A percentile compares a stretch with the other conserved stretches of the same genome.
These are phyloP conservation scores for Agelaius tricolor DNA, from an alignment of 2,113 vertebrate genomes.

Conservation along the genomic window DNA sequence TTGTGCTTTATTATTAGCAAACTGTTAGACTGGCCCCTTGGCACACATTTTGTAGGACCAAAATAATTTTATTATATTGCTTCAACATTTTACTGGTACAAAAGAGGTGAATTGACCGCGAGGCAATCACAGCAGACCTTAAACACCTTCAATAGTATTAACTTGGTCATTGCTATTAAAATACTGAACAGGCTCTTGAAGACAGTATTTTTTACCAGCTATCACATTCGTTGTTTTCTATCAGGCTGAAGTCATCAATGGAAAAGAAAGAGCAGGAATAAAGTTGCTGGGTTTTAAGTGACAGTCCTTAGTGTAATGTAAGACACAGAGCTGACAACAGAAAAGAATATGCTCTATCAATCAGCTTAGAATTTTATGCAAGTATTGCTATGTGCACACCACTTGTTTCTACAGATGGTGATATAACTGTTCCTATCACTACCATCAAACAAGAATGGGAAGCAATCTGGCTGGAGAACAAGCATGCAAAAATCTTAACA, in stretches of 20 bases:
- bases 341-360: neutral
- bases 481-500: neutral
- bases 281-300: neutral
- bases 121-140: neutral
- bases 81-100: conserved; percentile 6
- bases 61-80: conserved; percentile 16
- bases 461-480: neutral
- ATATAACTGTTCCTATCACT: neutral
- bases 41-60: neutral
- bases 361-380: neutral
- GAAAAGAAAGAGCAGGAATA: neutral
- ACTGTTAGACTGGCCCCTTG: conserved; percentile 1
- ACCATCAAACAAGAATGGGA: neutral
- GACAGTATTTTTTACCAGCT: neutral
- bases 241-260: neutral
- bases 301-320: neutral
- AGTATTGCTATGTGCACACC: neutral
- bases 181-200: neutral
- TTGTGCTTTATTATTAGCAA: conserved; percentile 41
- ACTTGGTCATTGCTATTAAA: neutral
- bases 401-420: neutral
- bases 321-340: neutral
- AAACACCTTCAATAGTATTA: neutral
- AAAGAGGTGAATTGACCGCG: neutral
- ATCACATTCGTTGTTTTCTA: neutral